Conservation (phyloP, 2,797 vertebrate species). For the Cottoperca gobio region DNA sequence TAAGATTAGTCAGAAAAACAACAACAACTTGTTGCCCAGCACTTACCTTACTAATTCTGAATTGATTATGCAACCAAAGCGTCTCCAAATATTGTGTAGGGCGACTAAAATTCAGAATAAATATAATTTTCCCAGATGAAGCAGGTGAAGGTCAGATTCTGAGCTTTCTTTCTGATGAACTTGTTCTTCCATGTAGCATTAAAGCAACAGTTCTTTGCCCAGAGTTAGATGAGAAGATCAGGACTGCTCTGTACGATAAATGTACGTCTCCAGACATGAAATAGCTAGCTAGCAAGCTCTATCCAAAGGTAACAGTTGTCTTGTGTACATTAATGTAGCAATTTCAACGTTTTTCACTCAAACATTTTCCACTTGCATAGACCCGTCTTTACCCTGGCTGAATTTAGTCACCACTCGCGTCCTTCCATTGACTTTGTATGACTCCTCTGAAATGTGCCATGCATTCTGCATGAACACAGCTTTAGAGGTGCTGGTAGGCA, state of each 20-base stretch:
- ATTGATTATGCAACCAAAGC: constrained; percentile 36
- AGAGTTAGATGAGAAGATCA: not conserved
- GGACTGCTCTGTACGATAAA: not conserved
- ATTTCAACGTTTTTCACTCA: not conserved
- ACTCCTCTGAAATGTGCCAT: not conserved
- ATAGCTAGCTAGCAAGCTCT: not conserved
- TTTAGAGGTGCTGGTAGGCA: not conserved
- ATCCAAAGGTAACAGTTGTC: not conserved
- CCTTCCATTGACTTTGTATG: not conserved
- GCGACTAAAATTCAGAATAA: constrained; percentile 16
- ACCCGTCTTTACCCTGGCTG: not conserved
- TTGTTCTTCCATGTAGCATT: not conserved
- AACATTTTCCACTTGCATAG: not conserved
- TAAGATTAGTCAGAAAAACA: constrained; percentile 46
- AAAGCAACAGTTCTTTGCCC: not conserved
- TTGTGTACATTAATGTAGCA: not conserved
- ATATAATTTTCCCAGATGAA: constrained; percentile 13
- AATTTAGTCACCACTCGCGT: not conserved
- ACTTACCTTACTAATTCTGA: constrained; percentile 59
- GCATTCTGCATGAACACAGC: not conserved
- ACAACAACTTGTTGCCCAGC: constrained; percentile 6
- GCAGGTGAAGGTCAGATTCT: not conserved
- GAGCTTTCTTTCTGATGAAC: constrained; percentile 25
- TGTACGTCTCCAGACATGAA: not conserved
- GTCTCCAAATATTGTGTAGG: constrained; percentile 18